A percentile compares a stretch with the other conserved stretches of the same genome.
These are phyloP conservation scores for Saimiri boliviensis DNA, from an alignment of 2,113 vertebrate species.

Conservation along the genomic window DNA sequence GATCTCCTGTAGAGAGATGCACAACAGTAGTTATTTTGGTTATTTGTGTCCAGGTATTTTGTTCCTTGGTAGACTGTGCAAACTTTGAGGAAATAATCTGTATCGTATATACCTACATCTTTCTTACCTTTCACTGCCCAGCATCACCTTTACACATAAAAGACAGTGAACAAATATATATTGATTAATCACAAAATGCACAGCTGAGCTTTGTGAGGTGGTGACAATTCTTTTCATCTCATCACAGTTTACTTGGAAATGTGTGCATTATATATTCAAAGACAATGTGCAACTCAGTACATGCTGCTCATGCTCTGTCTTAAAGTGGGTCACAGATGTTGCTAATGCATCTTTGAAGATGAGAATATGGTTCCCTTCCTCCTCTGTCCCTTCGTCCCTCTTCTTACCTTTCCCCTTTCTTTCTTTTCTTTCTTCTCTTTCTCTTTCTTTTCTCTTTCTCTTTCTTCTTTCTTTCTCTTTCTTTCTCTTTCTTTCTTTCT, in stretches of 20 bases:
- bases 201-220: neutral
- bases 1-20: neutral
- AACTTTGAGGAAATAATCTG: neutral
- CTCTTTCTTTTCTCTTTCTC: fast-evolving
- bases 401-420: neutral
- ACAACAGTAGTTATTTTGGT: neutral
- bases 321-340: neutral
- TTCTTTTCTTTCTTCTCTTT: fast-evolving
- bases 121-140: neutral
- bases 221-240: neutral
- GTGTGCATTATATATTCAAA: neutral
- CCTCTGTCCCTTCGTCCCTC: neutral
- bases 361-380: neutral
- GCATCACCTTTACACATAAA: neutral
- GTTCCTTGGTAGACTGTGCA: neutral
- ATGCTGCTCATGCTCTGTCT: neutral
- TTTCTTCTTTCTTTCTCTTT: fast-evolving
- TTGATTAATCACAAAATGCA: neutral
- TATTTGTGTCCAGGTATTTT: neutral
- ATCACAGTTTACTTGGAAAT: neutral
- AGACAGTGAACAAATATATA: neutral
- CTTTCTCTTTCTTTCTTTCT: fast-evolving
- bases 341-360: neutral
- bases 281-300: neutral
- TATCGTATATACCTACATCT: neutral